phyloP scores from a whole-genome alignment of 1,140 invertebrate species.

The Frieseomelitta varia region DNA sequence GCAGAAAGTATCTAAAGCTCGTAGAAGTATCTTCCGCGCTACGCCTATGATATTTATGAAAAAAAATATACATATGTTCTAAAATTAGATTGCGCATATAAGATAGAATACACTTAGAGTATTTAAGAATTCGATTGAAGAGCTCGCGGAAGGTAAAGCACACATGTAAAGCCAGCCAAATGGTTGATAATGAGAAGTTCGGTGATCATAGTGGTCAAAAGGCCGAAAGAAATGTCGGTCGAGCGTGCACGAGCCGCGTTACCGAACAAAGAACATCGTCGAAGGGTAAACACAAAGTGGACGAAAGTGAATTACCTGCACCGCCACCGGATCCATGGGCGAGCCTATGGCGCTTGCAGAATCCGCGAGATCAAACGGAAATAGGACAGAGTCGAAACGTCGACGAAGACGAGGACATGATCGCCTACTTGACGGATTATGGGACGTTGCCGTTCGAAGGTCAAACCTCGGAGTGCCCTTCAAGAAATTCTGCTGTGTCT shows the following conservation, averaged over 20 bases:
- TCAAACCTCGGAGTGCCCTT: constrained; percentile 47
- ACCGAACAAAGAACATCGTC: constrained; percentile 27
- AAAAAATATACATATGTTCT: constrained; percentile 7
- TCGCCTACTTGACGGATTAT: constrained; percentile 47
- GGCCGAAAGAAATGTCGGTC: constrained; percentile 35
- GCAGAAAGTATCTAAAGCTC: no score
- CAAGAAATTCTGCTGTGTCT: constrained; percentile 51
- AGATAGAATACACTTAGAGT: background rate
- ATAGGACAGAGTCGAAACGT: background rate
- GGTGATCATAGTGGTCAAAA: constrained; percentile 18
- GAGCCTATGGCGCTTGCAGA: background rate
- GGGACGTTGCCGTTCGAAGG: constrained; percentile 39
- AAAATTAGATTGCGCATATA: constrained; percentile 28
- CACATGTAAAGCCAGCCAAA: constrained; percentile 8
- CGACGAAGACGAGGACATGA: constrained; percentile 61
- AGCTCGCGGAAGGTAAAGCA: background rate
- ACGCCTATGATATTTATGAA: constrained; percentile 10
- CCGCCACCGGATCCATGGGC: constrained; percentile 68
- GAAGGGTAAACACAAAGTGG: constrained; percentile 41
- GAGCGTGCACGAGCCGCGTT: background rate
- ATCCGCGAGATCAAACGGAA: background rate
- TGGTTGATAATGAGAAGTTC: constrained; percentile 42
- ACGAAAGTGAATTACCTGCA: constrained; percentile 64
- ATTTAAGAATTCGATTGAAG: constrained; percentile 3
- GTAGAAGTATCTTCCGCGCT: background rate